These are phyloP conservation scores for Oreocharis arfaki DNA, from an alignment of 2,113 vertebrate species.

Conservation along the genomic window DNA sequence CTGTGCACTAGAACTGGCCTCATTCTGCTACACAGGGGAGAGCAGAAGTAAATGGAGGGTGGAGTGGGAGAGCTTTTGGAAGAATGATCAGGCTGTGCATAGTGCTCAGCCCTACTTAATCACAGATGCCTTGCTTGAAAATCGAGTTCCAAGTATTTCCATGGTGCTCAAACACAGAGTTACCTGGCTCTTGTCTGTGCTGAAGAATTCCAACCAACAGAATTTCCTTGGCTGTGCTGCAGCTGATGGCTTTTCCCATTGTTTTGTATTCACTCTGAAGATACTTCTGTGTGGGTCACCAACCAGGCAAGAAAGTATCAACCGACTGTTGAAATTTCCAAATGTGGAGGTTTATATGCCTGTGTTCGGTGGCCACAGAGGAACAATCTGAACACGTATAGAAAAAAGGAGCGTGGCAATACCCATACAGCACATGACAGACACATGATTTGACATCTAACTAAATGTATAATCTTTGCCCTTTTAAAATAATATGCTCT, in stretches of 20 bases:
- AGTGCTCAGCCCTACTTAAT: constrained; percentile 40
- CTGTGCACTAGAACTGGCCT: neutral
- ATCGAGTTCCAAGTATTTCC: constrained; percentile 13
- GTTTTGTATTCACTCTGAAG: constrained; percentile 15
- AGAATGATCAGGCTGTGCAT: constrained; percentile 10
- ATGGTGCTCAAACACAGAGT: neutral
- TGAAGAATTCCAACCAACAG: constrained; percentile 26
- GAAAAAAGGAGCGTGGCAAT: neutral
- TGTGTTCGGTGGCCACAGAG: neutral
- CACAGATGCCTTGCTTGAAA: constrained; percentile 4
- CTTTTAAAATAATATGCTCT: neutral
- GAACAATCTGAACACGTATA: neutral
- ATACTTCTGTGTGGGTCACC: neutral
- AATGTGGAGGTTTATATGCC: neutral
- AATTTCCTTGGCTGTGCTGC: constrained; percentile 4
- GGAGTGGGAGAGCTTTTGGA: constrained; percentile 39
- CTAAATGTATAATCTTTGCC: neutral
- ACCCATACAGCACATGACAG: neutral
- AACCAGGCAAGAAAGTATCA: neutral
- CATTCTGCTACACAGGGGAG: neutral
- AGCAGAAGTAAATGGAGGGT: constrained; percentile 44
- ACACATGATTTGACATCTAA: neutral
- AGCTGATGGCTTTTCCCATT: constrained; percentile 31
- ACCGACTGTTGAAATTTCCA: neutral
- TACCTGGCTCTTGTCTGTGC: neutral